A percentile compares a stretch with the other conserved stretches of the same genome.
phyloP scores from a whole-genome alignment of 2,113 vertebrate species.

The Apteryx mantelli region DNA sequence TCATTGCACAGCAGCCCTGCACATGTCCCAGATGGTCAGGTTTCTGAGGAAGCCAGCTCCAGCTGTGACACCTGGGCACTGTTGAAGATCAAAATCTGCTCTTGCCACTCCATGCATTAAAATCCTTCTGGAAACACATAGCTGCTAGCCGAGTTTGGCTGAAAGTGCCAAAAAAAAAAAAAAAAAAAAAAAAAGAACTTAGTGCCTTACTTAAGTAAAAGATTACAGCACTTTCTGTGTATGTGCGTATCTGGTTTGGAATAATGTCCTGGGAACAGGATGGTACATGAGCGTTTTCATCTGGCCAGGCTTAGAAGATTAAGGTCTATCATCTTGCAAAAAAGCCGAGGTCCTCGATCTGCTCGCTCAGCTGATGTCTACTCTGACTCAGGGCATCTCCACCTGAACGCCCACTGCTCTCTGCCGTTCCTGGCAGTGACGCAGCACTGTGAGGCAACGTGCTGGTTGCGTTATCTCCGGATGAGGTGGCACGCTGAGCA shows the following conservation, averaged over 20 bases:
- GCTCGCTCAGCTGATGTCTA: conserved; percentile 12
- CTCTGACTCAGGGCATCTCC: conserved; percentile 61
- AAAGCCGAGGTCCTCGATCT: background rate
- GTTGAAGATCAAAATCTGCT: background rate
- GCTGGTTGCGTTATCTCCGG: conserved; percentile 11
- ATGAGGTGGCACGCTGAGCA: background rate
- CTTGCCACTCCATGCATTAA: fast-evolving
- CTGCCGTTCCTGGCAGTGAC: conserved; percentile 51
- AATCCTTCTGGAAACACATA: background rate
- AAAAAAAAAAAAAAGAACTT: too few species aligned
- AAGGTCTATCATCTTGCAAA: background rate
- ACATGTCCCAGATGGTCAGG: background rate
- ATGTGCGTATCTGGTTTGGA: background rate
- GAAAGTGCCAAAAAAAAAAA: background rate
- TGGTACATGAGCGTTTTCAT: background rate
- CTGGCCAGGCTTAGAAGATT: background rate
- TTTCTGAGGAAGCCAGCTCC: background rate
- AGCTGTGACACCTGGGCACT: background rate
- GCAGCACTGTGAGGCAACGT: conserved; percentile 1
- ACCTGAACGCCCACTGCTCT: conserved; percentile 55
- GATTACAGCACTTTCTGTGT: background rate
- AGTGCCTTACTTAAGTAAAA: background rate
- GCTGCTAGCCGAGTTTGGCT: background rate
- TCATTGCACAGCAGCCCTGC: background rate
- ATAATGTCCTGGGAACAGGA: background rate